phyloP scores from a whole-genome alignment of 2,113 vertebrate species.

The Peucedramus taeniatus region DNA sequence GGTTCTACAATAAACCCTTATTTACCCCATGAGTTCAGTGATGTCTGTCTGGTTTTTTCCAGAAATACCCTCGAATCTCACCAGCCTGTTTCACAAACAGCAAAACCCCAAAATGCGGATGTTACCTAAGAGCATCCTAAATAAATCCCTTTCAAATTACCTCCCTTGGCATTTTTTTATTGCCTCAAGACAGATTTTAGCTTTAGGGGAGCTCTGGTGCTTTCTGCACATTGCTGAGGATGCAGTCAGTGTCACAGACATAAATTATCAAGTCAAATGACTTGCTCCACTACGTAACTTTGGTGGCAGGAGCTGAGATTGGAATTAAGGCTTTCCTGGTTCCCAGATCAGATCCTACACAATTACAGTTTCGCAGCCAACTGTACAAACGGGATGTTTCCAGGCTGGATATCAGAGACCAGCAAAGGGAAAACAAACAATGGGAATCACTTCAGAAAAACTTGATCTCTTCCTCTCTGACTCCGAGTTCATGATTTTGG shows the following conservation, averaged over 20 bases:
- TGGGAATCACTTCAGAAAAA: background rate
- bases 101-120: background rate
- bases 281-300: background rate
- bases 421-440: background rate
- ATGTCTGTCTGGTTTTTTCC: background rate
- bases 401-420: background rate
- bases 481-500: background rate
- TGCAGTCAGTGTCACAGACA: background rate
- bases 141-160: background rate
- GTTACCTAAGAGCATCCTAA: background rate
- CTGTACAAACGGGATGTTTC: background rate
- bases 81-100: background rate
- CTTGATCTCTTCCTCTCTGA: background rate
- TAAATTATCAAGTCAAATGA: background rate
- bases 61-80: background rate
- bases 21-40: accelerated
- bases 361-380: background rate
- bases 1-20: background rate
- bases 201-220: background rate
- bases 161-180: background rate
- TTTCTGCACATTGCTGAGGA: background rate
- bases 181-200: background rate
- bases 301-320: background rate
- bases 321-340: background rate
- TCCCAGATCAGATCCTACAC: background rate